Evolutionary conservation across 2,113 vertebrate genomes (phyloP).

Genomic region (Chaetodon trifascialis): DNA sequence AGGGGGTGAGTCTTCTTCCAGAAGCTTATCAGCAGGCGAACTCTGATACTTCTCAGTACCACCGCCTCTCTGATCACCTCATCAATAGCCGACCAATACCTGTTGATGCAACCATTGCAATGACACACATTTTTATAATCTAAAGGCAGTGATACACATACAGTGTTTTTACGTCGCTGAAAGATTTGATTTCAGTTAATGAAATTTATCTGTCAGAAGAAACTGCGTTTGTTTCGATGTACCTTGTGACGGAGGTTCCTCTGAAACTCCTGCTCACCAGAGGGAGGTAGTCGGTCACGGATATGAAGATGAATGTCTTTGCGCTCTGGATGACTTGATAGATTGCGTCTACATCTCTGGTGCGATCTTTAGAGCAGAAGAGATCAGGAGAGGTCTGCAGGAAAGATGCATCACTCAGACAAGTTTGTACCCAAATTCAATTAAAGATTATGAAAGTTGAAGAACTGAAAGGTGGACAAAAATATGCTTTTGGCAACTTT

Average conservation of each 20-base stretch:
- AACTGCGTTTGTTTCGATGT: not conserved
- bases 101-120: slow-evolving; percentile 14
- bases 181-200: not conserved
- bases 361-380: slow-evolving; percentile 79
- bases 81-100: slow-evolving; percentile 79
- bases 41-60: slow-evolving; percentile 71
- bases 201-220: not conserved
- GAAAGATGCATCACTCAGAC: slow-evolving; percentile 30
- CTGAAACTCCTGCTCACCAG: slow-evolving; percentile 68
- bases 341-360: slow-evolving; percentile 77
- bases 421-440: not conserved
- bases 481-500: not conserved
- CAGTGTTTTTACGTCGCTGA: not conserved
- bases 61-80: slow-evolving; percentile 79
- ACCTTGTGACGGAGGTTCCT: slow-evolving; percentile 75
- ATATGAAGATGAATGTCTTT: slow-evolving; percentile 76
- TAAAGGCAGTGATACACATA: not conserved
- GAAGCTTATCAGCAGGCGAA: slow-evolving; percentile 78
- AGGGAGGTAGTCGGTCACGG: slow-evolving; percentile 81
- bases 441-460: not conserved
- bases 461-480: not conserved
- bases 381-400: slow-evolving; percentile 75
- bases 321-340: slow-evolving; percentile 78
- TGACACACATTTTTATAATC: not conserved
- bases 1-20: slow-evolving; percentile 80